Conservation (phyloP, 2,888 invertebrate genomes). For the Esperia sulphurella region DNA sequence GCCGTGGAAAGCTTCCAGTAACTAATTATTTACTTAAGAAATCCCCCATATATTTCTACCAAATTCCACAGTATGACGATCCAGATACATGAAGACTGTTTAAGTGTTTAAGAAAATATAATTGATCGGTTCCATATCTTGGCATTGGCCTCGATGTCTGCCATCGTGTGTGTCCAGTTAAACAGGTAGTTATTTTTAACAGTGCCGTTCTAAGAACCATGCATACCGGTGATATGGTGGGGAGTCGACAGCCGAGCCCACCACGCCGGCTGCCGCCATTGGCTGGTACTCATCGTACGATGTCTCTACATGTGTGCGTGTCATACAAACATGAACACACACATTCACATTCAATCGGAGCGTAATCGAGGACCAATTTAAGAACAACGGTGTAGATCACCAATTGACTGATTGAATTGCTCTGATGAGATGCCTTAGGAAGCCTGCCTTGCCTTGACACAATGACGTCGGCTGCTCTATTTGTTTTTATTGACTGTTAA, state of each 20-base stretch:
- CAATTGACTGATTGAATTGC: slow-evolving; percentile 62
- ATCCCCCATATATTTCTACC: too few relatives aligned
- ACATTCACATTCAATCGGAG: slow-evolving; percentile 49
- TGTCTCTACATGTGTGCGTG: slow-evolving; percentile 58
- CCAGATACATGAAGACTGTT: too few relatives aligned
- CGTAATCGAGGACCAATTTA: slow-evolving; percentile 64
- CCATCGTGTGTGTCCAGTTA: slow-evolving; percentile 50
- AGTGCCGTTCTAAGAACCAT: slow-evolving; percentile 64
- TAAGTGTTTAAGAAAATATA: background rate
- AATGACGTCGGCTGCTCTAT: slow-evolving; percentile 33
- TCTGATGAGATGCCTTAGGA: slow-evolving; percentile 55
- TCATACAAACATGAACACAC: slow-evolving; percentile 36
- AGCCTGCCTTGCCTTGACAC: slow-evolving; percentile 58
- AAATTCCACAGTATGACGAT: too few relatives aligned
- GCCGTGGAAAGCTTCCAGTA: too few relatives aligned
- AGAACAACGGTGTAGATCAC: slow-evolving; percentile 46
- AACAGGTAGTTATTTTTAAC: slow-evolving; percentile 76
- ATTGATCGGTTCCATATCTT: slow-evolving; percentile 32
- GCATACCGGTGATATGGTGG: slow-evolving; percentile 67
- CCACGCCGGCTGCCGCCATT: slow-evolving; percentile 53
- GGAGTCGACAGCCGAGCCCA: slow-evolving; percentile 78
- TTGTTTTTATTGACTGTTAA: slow-evolving; percentile 42
- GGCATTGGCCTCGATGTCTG: slow-evolving; percentile 56
- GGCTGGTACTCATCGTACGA: slow-evolving; percentile 69
- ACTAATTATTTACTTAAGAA: too few relatives aligned